Evolutionary conservation across 2,797 vertebrate genomes (phyloP).

Genomic region (Telmatherina bonti): DNA sequence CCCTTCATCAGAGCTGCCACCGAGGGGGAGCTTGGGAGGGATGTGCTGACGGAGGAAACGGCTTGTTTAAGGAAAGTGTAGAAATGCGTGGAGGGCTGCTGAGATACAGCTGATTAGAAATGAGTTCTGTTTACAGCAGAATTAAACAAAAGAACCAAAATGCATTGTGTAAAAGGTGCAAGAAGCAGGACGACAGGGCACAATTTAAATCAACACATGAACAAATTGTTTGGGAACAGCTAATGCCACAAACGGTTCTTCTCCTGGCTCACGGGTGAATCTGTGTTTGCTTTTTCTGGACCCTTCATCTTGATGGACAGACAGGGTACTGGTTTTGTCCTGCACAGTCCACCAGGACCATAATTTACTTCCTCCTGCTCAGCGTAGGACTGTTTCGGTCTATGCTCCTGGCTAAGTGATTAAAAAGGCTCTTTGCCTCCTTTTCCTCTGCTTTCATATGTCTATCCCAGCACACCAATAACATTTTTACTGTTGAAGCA

Average conservation of each 20-base stretch:
- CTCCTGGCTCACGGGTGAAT: constrained; percentile 26
- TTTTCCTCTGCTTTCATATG: constrained; percentile 19
- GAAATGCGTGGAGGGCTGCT: constrained; percentile 39
- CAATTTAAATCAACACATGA: constrained; percentile 31
- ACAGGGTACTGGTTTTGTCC: constrained; percentile 33
- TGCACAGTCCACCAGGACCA: constrained; percentile 40
- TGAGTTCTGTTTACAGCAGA: constrained; percentile 55
- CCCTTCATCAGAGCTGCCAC: constrained; percentile 55
- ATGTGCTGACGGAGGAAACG: constrained; percentile 54
- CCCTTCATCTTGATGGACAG: constrained; percentile 39
- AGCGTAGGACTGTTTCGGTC: constrained; percentile 46
- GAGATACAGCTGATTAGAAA: constrained; percentile 52
- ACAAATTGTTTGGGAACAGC: constrained; percentile 14
- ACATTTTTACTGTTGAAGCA: constrained; percentile 8
- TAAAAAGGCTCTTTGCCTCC: constrained; percentile 50
- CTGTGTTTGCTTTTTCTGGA: constrained; percentile 49
- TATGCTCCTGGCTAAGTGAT: constrained; percentile 58
- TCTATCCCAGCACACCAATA: constrained; percentile 16
- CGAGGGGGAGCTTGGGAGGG: constrained; percentile 47
- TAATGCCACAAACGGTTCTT: constrained; percentile 11
- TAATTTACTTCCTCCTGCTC: constrained; percentile 72
- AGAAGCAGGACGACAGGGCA: neutral
- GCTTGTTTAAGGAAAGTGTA: constrained; percentile 57
- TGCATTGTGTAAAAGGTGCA: constrained; percentile 14
- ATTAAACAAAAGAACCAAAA: constrained; percentile 42